phyloP scores from a whole-genome alignment of 2,797 vertebrate genomes.

The Malurus leucopterus region DNA sequence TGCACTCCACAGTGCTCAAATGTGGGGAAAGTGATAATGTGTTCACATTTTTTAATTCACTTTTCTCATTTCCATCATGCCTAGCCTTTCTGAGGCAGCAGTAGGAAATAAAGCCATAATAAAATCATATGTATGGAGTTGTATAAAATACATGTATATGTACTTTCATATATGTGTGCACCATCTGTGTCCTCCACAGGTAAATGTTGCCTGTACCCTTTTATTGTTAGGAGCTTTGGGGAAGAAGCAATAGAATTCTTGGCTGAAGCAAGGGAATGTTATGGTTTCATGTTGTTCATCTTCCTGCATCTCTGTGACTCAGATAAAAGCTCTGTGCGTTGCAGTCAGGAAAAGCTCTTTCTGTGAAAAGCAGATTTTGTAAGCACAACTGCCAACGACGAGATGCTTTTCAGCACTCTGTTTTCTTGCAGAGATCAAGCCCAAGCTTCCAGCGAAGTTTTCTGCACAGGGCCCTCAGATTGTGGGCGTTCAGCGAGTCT shows the following conservation, averaged over 20 bases:
- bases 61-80: neutral
- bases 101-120: neutral
- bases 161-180: neutral
- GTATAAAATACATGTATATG: neutral
- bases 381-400: neutral
- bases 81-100: neutral
- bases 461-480: slow-evolving; percentile 72
- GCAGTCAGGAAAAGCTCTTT: slow-evolving; percentile 1
- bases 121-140: neutral
- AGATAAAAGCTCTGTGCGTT: slow-evolving; percentile 28
- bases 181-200: neutral
- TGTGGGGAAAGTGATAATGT: neutral
- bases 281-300: slow-evolving; percentile 10
- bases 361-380: neutral
- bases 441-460: slow-evolving; percentile 59
- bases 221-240: neutral
- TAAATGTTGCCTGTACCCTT: neutral
- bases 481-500: slow-evolving; percentile 74
- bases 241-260: slow-evolving; percentile 8
- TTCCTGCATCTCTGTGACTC: slow-evolving; percentile 25
- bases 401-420: slow-evolving; percentile 3
- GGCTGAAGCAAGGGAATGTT: neutral
- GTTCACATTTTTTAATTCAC: neutral
- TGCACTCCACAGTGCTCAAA: neutral
- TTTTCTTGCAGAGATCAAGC: slow-evolving; percentile 72